phyloP scores from a whole-genome alignment of 2,888 invertebrate genomes.

The Neria commutata region DNA sequence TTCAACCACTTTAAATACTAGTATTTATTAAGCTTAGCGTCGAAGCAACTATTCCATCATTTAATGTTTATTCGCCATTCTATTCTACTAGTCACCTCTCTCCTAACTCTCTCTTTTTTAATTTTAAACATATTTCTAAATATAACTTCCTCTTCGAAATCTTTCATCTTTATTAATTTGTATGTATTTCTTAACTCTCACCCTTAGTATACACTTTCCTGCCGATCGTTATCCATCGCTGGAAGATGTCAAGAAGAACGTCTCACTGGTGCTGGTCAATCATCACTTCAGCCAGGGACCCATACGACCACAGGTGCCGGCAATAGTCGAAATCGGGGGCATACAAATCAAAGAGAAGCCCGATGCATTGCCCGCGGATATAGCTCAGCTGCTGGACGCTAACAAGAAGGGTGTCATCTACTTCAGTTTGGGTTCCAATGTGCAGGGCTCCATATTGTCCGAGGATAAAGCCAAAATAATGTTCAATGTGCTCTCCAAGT shows the following conservation, averaged over 20 bases:
- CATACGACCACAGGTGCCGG: slow-evolving; percentile 47
- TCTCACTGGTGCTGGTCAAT: slow-evolving; percentile 45
- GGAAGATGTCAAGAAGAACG: slow-evolving; percentile 42
- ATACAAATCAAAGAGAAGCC: slow-evolving; percentile 49
- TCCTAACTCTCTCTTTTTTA: too few relatives aligned
- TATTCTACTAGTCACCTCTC: too few relatives aligned
- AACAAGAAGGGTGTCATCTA: slow-evolving; percentile 57
- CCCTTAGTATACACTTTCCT: slow-evolving; percentile 42
- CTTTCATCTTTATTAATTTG: slow-evolving; percentile 4
- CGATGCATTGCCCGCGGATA: slow-evolving; percentile 42
- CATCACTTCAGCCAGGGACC: slow-evolving; percentile 47
- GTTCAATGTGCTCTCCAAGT: slow-evolving; percentile 65
- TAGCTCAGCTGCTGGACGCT: slow-evolving; percentile 41
- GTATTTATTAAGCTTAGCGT: too few relatives aligned
- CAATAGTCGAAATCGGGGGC: slow-evolving; percentile 49
- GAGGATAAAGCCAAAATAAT: slow-evolving; percentile 64
- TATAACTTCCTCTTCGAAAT: not conserved
- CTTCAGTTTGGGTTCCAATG: slow-evolving; percentile 59
- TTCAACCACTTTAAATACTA: too few relatives aligned
- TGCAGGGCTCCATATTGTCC: slow-evolving; percentile 35
- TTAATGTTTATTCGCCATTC: not conserved
- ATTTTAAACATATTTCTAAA: not conserved
- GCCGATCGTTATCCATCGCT: slow-evolving; percentile 45
- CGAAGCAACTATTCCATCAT: too few relatives aligned
- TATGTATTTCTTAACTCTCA: slow-evolving; percentile 1